phyloP scores from a whole-genome alignment of 2,888 invertebrate genomes.

The Spicauda simplicius region DNA sequence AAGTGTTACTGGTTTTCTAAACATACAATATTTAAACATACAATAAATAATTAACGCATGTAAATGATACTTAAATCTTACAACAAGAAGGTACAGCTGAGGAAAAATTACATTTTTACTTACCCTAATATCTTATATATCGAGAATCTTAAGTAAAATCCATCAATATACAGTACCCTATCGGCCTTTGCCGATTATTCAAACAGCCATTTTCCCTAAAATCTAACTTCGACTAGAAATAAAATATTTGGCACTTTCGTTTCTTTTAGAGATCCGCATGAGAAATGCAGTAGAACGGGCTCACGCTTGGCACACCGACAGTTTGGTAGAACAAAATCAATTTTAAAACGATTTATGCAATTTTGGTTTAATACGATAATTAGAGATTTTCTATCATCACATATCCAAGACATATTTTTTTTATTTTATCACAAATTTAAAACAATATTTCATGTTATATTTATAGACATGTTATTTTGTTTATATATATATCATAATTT shows the following conservation, averaged over 20 bases:
- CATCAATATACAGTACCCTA: conserved; percentile 30
- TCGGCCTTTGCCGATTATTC: conserved; percentile 12
- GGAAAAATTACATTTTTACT: neutral
- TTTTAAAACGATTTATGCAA: too few species aligned
- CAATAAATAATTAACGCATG: neutral
- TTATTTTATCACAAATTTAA: too few species aligned
- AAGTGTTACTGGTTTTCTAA: too few species aligned
- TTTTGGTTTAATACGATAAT: too few species aligned
- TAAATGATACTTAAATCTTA: neutral
- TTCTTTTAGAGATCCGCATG: neutral
- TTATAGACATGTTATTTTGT: too few species aligned
- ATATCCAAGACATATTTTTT: too few species aligned
- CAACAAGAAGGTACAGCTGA: conserved; percentile 3
- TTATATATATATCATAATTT: too few species aligned
- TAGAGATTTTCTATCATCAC: too few species aligned
- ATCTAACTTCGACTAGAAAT: conserved; percentile 28
- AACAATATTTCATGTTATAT: too few species aligned
- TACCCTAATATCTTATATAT: neutral
- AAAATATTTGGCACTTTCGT: conserved; percentile 33
- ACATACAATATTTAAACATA: too few species aligned
- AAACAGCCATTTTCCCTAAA: conserved; percentile 33
- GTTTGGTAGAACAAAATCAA: too few species aligned
- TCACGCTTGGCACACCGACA: too few species aligned
- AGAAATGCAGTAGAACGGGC: neutral
- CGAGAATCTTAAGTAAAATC: conserved; percentile 13